Evolutionary conservation across 2,113 vertebrate species (phyloP), one percentile per base, ranked within the genome.

Genomic region (Shinisaurus crocodilurus): DNA sequence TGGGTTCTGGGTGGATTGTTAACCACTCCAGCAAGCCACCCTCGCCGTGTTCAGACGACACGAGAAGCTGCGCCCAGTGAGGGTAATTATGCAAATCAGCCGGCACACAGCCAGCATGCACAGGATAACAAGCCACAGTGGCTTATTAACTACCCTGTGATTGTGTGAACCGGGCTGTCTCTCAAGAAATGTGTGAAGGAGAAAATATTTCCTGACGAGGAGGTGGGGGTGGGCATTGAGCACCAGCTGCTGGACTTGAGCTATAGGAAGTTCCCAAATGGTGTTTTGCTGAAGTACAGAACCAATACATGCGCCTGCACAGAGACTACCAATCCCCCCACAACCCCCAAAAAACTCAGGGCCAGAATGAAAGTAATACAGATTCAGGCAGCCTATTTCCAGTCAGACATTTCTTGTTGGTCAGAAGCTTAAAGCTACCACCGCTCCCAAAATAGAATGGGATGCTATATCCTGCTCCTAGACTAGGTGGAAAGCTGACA

Each of bases 191-290:
- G 40, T 32, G 9, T 85, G 20, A 89, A 74, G 37, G 20, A 69
- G 63, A 57, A 16, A 3, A 29, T 40, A 16, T 43, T 20, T 32
- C 48, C 54, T 63, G 72, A 27, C 13, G 6, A 43, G 7, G 40
- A 6, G 63, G 45, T 70, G 48, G n/a, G 25, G 7, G 29, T 34
- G 69, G 74, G 29, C n/a, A 85, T 18, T 34, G 34, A 54, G 18
- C 16, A 37, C 25, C 8, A 70, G 27, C 60, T 69, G 25, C 82
- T 57, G 27, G 27, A 5, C 75, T 48, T 57, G 60, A 85, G 45
- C 27, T 90, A 27, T 70, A 79, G 82, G 69, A 89, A 69, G 43
- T 90, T 86, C 34, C 45, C 63, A 79, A 69, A 79, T 85, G 76
- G 27, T 70, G 65, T 57, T 84, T 40, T 89, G 60, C 48, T 40